Conservation (phyloP, 2,113 vertebrate genomes). For the Labeo catla region DNA sequence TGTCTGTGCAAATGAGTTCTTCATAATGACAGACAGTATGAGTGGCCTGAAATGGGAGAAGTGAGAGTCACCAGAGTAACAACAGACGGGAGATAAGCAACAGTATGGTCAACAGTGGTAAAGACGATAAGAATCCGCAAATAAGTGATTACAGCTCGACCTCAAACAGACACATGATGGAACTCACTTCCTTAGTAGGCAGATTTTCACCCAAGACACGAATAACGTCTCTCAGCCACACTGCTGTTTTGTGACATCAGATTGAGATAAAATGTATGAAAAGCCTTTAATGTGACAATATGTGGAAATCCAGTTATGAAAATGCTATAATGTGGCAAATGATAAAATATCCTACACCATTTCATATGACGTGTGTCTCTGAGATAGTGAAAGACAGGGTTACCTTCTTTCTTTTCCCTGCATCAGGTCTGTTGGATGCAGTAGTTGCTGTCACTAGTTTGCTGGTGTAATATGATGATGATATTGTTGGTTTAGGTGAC, state of each 20-base stretch:
- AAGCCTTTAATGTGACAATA: too few species aligned
- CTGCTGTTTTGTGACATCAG: not conserved
- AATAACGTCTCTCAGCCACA: not conserved
- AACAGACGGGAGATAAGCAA: not conserved
- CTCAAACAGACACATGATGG: too few species aligned
- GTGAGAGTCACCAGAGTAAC: not conserved
- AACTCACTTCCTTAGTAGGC: too few species aligned
- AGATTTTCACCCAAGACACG: too few species aligned
- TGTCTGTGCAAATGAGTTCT: not conserved
- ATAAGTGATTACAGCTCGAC: too few species aligned
- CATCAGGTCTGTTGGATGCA: too few species aligned
- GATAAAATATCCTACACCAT: too few species aligned
- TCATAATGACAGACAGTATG: not conserved
- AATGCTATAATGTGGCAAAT: too few species aligned
- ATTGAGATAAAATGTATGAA: too few species aligned
- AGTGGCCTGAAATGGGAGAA: not conserved
- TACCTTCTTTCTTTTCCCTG: not conserved
- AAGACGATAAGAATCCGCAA: too few species aligned
- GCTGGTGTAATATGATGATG: not conserved
- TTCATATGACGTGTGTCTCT: too few species aligned
- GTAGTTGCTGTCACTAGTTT: not conserved
- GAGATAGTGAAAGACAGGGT: not conserved
- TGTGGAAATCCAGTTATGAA: too few species aligned
- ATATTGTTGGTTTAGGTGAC: not conserved
- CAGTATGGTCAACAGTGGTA: not conserved